Percentiles rank a stretch among this genome's conserved stretches.
phyloP scores from a whole-genome alignment of 2,888 invertebrate genomes.

The Acrobasis repandana region DNA sequence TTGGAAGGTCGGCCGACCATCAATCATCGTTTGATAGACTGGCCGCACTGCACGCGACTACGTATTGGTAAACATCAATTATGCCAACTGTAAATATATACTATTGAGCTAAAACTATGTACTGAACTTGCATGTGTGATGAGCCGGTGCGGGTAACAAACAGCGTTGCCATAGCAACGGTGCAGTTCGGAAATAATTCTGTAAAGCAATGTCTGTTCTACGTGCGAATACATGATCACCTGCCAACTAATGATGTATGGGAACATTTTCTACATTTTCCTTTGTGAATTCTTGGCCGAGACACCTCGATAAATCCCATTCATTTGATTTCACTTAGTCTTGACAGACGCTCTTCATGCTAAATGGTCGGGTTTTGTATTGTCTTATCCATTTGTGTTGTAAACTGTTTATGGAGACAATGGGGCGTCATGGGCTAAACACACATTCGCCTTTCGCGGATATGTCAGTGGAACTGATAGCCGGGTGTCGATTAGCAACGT shows the following conservation, averaged over 20 bases:
- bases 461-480: conserved; percentile 60
- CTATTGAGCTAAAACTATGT: conserved; percentile 17
- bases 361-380: conserved; percentile 36
- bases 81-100: conserved; percentile 21
- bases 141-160: conserved; percentile 54
- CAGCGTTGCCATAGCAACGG: conserved; percentile 62
- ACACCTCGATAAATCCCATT: conserved; percentile 38
- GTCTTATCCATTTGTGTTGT: conserved; percentile 38
- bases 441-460: conserved; percentile 66
- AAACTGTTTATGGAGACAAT: conserved; percentile 36
- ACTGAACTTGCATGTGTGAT: conserved; percentile 24
- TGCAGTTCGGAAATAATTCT: conserved; percentile 53
- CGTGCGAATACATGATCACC: conserved; percentile 61
- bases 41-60: conserved; percentile 46
- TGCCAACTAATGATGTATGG: conserved; percentile 74
- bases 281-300: conserved; percentile 42
- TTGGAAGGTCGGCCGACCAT: conserved; percentile 64
- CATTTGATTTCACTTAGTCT: conserved; percentile 37
- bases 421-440: conserved; percentile 49
- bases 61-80: conserved; percentile 38
- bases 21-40: conserved; percentile 57
- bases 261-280: conserved; percentile 76
- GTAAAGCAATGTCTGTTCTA: conserved; percentile 54
- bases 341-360: conserved; percentile 36
- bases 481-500: conserved; percentile 70